Base-by-base conservation (phyloP, 92 coral and sea anemone genomes). In the Porites rus region DNA sequence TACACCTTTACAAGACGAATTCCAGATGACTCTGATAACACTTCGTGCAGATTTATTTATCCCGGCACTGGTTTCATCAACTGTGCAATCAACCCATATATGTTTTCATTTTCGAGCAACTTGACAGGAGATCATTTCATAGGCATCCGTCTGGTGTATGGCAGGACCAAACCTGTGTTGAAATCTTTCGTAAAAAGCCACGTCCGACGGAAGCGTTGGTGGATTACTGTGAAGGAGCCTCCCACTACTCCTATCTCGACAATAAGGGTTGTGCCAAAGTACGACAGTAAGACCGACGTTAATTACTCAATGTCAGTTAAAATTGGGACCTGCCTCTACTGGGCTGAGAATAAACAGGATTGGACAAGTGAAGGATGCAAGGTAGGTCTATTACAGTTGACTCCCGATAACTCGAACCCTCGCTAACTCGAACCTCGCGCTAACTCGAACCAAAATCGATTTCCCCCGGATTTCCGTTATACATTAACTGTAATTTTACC, bases 211-310 rank as follows among this genome's bases (percentile, higher is more conserved):
- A 90, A 87, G 38, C 89, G 95, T 38, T 85, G 91, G 8, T 93
- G 95, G 66, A 74, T 93, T 59, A 91, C 91, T 22, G 90, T 93
- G 16, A 93, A 93, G 69, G 92, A 91, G 71, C 95, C 95, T 20
- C 95, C 95, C 14, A 88, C 95, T 8, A 90, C 89, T 60, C 91
- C 95, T 78, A 74, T 91, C n/a, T 92, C 95, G 38, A 16, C 52
- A 24, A 64, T 88, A 50, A 53, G 20, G 10, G 76, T 86, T 7
- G 59, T 75, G 18, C 93, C 96, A 14, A 17, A 75, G 46, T 93
- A 87, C 74, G 62, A 93, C 65, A 10, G 65, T 11, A 77, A 64
- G 9, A 90, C 93, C 10, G 96, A 93, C 59, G 82, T 87, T 5
- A 94, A 89, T 81, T 94, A 94, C 82, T 92, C 91, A 9, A 81